A percentile compares a stretch with the other conserved stretches of the same genome.
phyloP scores from a whole-genome alignment of 2,797 vertebrate genomes.

The Lerista edwardsae region DNA sequence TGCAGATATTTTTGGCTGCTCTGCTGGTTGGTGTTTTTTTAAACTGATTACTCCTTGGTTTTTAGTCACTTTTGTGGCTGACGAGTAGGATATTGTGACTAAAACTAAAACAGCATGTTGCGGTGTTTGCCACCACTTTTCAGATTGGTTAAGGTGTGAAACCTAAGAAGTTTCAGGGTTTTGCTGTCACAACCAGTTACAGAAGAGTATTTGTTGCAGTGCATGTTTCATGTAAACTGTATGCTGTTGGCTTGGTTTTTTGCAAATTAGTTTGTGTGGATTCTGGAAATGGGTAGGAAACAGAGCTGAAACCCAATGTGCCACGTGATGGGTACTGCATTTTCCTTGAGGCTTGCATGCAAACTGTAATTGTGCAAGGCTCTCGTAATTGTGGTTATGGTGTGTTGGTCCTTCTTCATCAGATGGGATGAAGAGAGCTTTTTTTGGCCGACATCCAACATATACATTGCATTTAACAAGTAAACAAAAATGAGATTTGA shows the following conservation, averaged over 20 bases:
- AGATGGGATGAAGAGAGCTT: neutral
- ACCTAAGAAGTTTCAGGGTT: neutral
- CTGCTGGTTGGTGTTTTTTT: too few relatives aligned
- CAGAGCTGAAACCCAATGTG: accelerated
- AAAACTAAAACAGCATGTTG: neutral
- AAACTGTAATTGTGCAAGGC: neutral
- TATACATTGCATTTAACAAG: neutral
- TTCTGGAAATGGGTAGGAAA: neutral
- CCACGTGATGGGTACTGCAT: neutral
- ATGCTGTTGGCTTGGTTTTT: neutral
- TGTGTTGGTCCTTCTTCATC: neutral
- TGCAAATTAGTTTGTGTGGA: neutral
- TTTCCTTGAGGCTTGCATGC: neutral
- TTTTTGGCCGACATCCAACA: slow-evolving; percentile 20
- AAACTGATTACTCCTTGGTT: too few relatives aligned
- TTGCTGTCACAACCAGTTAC: neutral
- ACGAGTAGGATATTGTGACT: too few relatives aligned
- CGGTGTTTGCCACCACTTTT: neutral
- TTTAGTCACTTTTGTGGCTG: too few relatives aligned
- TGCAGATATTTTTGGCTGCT: too few relatives aligned
- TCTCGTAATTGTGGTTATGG: neutral
- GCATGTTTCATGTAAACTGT: neutral
- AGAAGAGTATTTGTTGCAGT: neutral
- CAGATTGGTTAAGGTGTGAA: neutral
- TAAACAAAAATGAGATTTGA: slow-evolving; percentile 42